Base-by-base conservation (phyloP, 2,113 vertebrate species). In the Axis porcinus region DNA sequence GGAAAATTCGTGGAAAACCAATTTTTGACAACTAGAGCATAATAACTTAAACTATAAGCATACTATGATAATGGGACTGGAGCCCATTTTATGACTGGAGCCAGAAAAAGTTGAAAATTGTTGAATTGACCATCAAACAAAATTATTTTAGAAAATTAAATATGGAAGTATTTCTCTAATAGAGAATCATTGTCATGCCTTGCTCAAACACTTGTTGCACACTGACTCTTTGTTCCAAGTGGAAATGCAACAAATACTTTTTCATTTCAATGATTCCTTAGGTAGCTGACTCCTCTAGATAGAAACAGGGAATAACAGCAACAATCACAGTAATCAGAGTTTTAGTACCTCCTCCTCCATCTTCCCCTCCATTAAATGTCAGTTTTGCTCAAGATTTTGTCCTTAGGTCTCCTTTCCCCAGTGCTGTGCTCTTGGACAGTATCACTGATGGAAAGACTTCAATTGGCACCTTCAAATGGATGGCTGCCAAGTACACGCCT, bases 131-230 rank as follows among this genome's bases (percentile, higher is more conserved):
- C 45, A 43, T 79, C 55, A 89, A 67, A 78, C 50, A n/a, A 94
- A 83, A n/a, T 91, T 85, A 58, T 79, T 79, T 95, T 90, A 64
- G 70, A 86, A 95, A 88, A 92, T 21, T 60, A 83, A 97, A 93
- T 57, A 43, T 16, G 33, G 15, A 76, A 23, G 5, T 62, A n/a
- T 93, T 36, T 52, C 28, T 83, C 93, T 92, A 74, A 7, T 33
- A 7, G 58, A 94, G 40, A 94, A 57, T 60, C 62, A 13, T 79
- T 58, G 70, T 43, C n/a, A 25, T 23, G 45, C 13, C 70, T 74
- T 87, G n/a, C 36, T 89, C 94, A 92, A 47, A 55, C 78, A 74
- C 86, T 60, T 50, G 50, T 40, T 89, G 55, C 13, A n/a, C 16
- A 74, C 8, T 7, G 1, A n/a, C 47, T 78, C 57, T 93, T 40